A percentile compares a stretch with the other conserved stretches of the same genome.
These are phyloP conservation scores for Sesamia inferens DNA, from an alignment of 2,888 invertebrate genomes.

Conservation along the genomic window DNA sequence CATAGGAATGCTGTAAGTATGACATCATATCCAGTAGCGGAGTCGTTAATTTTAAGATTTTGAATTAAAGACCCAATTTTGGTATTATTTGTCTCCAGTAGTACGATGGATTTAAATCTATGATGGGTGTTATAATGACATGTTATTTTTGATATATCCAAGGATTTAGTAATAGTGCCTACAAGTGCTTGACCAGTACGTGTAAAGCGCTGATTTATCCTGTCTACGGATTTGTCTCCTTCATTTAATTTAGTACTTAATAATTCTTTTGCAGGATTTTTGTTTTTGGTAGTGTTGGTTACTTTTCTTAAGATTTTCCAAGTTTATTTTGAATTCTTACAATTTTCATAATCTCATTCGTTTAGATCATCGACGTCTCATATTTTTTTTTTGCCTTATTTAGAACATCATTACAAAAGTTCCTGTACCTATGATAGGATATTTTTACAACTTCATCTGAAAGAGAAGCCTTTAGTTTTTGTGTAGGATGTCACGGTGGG, in stretches of 20 bases:
- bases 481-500: no score
- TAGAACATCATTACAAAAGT: no score
- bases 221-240: background rate
- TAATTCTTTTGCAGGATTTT: background rate
- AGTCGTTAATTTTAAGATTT: conserved; percentile 6
- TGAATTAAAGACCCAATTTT: background rate
- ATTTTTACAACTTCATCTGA: no score
- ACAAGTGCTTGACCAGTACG: background rate
- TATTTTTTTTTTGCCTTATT: no score
- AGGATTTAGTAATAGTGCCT: background rate
- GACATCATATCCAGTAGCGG: background rate
- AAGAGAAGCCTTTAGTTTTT: no score
- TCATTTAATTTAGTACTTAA: background rate
- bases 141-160: background rate
- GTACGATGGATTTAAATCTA: background rate
- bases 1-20: background rate
- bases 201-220: background rate
- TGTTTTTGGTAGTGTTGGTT: no score
- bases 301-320: no score
- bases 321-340: no score
- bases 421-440: no score
- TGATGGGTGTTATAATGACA: background rate
- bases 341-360: no score
- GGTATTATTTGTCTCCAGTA: background rate
- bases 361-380: no score